Percentiles rank a stretch among this genome's conserved stretches.
Conservation (phyloP, 2,797 vertebrate genomes). For the Coranthus polyacanthus region DNA sequence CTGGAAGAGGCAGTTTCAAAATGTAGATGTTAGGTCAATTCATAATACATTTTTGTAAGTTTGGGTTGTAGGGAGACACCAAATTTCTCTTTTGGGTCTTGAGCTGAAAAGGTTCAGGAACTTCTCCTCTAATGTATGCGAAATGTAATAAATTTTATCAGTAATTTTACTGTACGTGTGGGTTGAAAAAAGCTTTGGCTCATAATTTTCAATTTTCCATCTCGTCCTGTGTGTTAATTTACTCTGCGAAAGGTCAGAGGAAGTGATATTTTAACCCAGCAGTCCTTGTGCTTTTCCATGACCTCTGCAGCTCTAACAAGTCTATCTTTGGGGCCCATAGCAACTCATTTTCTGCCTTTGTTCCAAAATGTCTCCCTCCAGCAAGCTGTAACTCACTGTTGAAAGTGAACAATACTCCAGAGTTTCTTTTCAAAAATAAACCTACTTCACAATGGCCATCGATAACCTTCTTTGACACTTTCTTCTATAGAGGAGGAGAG, state of each 20-base stretch:
- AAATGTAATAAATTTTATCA: background rate
- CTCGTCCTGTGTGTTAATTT: background rate
- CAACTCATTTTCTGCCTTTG: slow-evolving; percentile 43
- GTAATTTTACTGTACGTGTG: background rate
- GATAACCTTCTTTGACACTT: slow-evolving; percentile 30
- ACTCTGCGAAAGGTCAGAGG: slow-evolving; percentile 14
- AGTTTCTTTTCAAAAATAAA: slow-evolving; percentile 44
- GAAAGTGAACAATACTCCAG: slow-evolving; percentile 43
- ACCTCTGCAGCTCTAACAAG: slow-evolving; percentile 41
- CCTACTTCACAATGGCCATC: slow-evolving; percentile 40
- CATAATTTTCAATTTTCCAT: background rate
- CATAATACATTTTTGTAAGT: too few species aligned
- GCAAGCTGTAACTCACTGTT: slow-evolving; percentile 33
- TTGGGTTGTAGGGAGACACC: too few species aligned
- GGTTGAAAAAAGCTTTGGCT: background rate
- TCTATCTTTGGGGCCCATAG: slow-evolving; percentile 20
- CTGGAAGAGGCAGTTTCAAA: too few species aligned
- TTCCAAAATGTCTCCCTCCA: slow-evolving; percentile 46
- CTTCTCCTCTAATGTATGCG: too few species aligned
- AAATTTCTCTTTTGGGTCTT: too few species aligned
- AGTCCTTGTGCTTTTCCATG: slow-evolving; percentile 20
- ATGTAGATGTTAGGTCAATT: too few species aligned
- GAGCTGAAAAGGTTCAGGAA: too few species aligned
- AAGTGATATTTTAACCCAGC: slow-evolving; percentile 21
- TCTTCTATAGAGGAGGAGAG: slow-evolving; percentile 30